Evolutionary conservation across 2,888 invertebrate genomes (phyloP), one percentile per base, ranked within the genome.

Genomic region (Tridacna gigas): DNA sequence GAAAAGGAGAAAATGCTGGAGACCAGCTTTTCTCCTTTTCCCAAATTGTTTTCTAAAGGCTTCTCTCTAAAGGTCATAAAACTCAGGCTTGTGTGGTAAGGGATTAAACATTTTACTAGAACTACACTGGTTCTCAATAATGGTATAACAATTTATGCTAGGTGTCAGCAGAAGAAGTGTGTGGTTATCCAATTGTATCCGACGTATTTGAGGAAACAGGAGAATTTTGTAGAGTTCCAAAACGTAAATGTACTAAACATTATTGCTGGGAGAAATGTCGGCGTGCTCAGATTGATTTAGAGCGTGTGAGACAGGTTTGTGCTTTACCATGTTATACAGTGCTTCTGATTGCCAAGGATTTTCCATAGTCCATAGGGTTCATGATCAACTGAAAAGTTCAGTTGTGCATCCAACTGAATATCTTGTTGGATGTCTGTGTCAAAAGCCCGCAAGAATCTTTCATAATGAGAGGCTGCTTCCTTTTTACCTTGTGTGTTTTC

Each of bases 241-340:
- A 98, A 95, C 98, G 98, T 94, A 97, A 96, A 87, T 99, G 99
- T 93, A 96, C 97, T 77, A 97, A 97, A 91, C 99, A 99, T 94
- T 97, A 97, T 94, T 97, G 97, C 90, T 99, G 99, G 99, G 99
- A 99, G 95, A 99, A 99, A 95, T 95, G 99, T 86, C 96, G 98
- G 0, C 95, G 98, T 25, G 99, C 99, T 0, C 98, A 99, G 96
- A 97, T 99, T 69, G 99, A 99, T 93, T 97, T 98, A 97, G 98
- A 99, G 95, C 93, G 96, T 91, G 95, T 96, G 26, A 93, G 96
- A 91, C 95, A 96, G 95, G 96, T 96, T 66, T n/a, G 37, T 45
- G 7, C 13, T 20, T 61, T 65, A 22, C 13, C 12, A 37, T 37
- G 37, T 37, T 37, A 7, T 37, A 37, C 37, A 37, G 37, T 37